These are phyloP conservation scores for Hestina assimilis DNA, from an alignment of 1,140 invertebrate species.

Conservation along the genomic window DNA sequence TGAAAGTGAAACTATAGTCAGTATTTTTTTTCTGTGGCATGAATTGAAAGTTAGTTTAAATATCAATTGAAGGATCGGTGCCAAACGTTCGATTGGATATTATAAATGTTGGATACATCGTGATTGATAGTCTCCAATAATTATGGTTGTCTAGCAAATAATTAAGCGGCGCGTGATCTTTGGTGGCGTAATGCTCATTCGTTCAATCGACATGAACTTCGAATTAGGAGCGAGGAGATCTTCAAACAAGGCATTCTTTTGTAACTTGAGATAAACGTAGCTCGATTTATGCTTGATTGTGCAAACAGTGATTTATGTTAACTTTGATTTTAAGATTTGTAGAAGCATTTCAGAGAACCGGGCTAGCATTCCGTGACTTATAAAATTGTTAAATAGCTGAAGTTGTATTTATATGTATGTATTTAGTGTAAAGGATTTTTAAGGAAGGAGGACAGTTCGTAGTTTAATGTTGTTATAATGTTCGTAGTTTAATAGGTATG, in stretches of 20 bases:
- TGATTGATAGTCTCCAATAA: slow-evolving; percentile 31
- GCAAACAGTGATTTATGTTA: slow-evolving; percentile 9
- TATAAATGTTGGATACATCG: slow-evolving; percentile 29
- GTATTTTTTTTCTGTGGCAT: too few relatives aligned
- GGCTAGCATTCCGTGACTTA: background rate
- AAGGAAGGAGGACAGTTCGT: too few relatives aligned
- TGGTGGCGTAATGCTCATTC: slow-evolving; percentile 28
- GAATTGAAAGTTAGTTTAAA: background rate
- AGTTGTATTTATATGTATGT: too few relatives aligned
- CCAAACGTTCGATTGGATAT: slow-evolving; percentile 21
- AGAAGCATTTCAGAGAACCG: background rate
- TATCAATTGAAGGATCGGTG: slow-evolving; percentile 3
- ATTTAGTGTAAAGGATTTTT: too few relatives aligned
- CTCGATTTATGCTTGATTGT: slow-evolving; percentile 12
- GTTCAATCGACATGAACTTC: slow-evolving; percentile 37
- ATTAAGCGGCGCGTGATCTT: slow-evolving; percentile 24
- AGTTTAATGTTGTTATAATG: too few relatives aligned
- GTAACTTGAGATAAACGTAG: slow-evolving; percentile 21
- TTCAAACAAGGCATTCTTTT: slow-evolving; percentile 24
- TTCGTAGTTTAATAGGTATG: too few relatives aligned
- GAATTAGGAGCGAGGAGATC: slow-evolving; percentile 41
- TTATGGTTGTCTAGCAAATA: slow-evolving; percentile 27
- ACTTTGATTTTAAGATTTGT: background rate
- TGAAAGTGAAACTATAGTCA: background rate
- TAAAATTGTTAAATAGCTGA: background rate